Evolutionary conservation across 2,888 invertebrate genomes (phyloP), one percentile per base, ranked within the genome.

Genomic region (Aleiodes testaceus): DNA sequence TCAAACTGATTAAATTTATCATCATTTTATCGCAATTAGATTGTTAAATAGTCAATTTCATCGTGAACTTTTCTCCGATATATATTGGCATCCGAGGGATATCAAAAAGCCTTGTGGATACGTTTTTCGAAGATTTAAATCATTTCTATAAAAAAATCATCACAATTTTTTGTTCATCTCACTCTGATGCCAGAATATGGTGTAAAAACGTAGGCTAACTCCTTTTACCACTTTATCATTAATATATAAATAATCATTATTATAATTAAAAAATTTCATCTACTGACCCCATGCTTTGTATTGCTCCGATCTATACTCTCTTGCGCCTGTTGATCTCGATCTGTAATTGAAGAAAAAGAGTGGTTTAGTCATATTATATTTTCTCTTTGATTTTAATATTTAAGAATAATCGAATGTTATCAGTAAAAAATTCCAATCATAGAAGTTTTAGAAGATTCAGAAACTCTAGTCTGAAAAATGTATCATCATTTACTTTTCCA

Each of bases 271-370:
- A 3, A 36, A 2, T 9, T 36, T 36, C 9, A 44, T 52, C 6
- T 65, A 78, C 83, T 70, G 77, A 85, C 85, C 86, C 78, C 84
- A 85, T 73, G 77, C 72, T 79, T 86, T 85, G 76, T 82, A 85
- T 45, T 59, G 59, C 26, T 85, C 85, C 3, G 79, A 69, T 74
- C 81, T 78, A 63, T 81, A 83, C 55, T 85, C 85, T 75, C 84
- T 81, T 42, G 85, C 81, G 70, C 85, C 86, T 20, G 82, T 85
- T 2, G 85, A 86, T 78, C 84, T 82, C 12, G 85, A 85, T 65
- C 85, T 86, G 67, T 64, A 80, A 80, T 55, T 2, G 71, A 67
- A 72, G 49, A 52, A 53, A 53, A 18, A 44, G 71, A 66, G 1
- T 7, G 7, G 3, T 61, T 53, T 30, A 55, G 66, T 11, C 14